These are phyloP conservation scores for Scaptomyza reducta DNA, from an alignment of 2,888 invertebrate genomes.

Conservation along the genomic window DNA sequence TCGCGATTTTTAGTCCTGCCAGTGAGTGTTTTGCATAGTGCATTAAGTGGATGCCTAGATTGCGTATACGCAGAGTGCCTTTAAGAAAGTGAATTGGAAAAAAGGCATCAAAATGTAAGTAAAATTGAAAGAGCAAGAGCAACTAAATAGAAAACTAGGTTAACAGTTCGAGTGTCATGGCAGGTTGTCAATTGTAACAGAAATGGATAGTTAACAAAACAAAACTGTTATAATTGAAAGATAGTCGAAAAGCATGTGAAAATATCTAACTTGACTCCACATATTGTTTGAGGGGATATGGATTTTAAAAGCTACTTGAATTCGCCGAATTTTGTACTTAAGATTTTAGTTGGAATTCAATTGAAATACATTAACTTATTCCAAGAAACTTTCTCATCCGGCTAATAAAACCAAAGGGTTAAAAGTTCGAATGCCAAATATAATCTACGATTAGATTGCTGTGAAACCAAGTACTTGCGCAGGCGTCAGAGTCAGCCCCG, in stretches of 20 bases:
- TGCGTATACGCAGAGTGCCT: conserved; percentile 53
- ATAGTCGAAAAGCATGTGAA: no score
- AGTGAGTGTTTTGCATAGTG: conserved; percentile 50
- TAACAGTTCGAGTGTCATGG: neutral
- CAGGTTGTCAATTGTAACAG: neutral
- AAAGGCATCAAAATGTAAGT: neutral
- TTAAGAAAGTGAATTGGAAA: conserved; percentile 3
- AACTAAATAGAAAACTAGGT: neutral
- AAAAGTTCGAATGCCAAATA: neutral
- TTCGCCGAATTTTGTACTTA: neutral
- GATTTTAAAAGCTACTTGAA: neutral
- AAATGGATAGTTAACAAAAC: neutral
- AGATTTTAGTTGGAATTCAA: neutral
- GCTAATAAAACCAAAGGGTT: neutral
- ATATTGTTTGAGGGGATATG: neutral
- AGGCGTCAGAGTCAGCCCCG: neutral
- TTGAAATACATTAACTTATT: neutral
- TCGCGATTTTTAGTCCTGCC: conserved; percentile 54
- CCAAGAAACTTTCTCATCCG: neutral
- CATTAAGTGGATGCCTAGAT: conserved; percentile 52
- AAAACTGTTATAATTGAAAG: no score
- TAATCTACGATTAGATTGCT: neutral
- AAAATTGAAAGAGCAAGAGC: neutral
- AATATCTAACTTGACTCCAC: neutral
- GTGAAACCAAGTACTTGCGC: neutral